Evolutionary conservation across 2,888 invertebrate genomes (phyloP).

Genomic region (Cantharis nigra): DNA sequence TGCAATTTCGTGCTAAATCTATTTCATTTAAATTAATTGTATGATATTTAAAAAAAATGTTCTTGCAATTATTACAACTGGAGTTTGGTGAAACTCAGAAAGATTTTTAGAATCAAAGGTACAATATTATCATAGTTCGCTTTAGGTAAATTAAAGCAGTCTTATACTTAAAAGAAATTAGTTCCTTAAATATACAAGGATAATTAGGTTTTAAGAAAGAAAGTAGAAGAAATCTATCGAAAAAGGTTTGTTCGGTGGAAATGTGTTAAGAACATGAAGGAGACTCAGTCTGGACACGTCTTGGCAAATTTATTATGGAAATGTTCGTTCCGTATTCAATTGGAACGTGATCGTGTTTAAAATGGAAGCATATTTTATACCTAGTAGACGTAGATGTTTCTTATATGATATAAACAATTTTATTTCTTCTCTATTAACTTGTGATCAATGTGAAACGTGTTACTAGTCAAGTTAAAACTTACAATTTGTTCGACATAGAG

Average conservation of each 20-base stretch:
- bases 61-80: too few species aligned
- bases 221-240: background rate
- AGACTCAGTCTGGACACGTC: slow-evolving; percentile 53
- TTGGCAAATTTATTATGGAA: slow-evolving; percentile 54
- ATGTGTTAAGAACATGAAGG: slow-evolving; percentile 19
- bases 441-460: background rate
- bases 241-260: slow-evolving; percentile 8
- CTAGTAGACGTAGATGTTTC: slow-evolving; percentile 25
- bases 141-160: background rate
- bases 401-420: slow-evolving; percentile 6
- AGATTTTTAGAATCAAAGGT: too few species aligned
- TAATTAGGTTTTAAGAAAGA: background rate
- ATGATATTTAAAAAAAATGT: too few species aligned
- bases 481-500: background rate
- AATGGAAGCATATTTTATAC: slow-evolving; percentile 54
- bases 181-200: background rate
- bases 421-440: slow-evolving; percentile 3
- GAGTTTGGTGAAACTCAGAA: too few species aligned
- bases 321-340: slow-evolving; percentile 55
- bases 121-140: too few species aligned
- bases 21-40: too few species aligned
- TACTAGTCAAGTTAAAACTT: background rate
- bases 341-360: slow-evolving; percentile 56
- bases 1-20: too few species aligned
- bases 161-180: background rate